A percentile compares a stretch with the other conserved stretches of the same genome.
phyloP scores from a whole-genome alignment of 2,797 vertebrate genomes.

The Trachurus trachurus region DNA sequence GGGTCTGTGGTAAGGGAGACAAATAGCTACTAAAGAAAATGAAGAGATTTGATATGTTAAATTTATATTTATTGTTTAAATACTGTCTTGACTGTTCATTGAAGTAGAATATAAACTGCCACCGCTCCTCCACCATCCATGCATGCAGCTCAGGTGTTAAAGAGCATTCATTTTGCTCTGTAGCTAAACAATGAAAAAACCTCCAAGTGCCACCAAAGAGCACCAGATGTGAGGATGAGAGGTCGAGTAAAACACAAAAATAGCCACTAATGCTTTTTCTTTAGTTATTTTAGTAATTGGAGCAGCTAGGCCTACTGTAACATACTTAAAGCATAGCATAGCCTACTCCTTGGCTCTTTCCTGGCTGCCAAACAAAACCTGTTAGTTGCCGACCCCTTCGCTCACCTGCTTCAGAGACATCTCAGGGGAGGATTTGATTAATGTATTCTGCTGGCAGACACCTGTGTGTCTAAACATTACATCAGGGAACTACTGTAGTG shows the following conservation, averaged over 20 bases:
- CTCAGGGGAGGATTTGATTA: conserved; percentile 71
- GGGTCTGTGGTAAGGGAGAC: too few relatives aligned
- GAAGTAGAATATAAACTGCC: neutral
- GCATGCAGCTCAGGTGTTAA: neutral
- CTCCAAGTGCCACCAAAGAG: neutral
- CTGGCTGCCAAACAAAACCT: conserved; percentile 7
- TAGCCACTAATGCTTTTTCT: neutral
- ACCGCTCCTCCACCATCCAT: too few relatives aligned
- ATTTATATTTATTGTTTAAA: neutral
- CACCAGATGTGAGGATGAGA: neutral
- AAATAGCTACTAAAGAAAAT: neutral
- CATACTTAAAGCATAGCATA: too few relatives aligned
- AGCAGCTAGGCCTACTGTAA: neutral
- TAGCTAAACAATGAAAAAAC: neutral
- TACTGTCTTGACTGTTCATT: neutral
- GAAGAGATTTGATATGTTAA: neutral
- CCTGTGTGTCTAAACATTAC: conserved; percentile 56
- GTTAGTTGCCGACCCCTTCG: neutral
- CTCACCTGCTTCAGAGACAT: conserved; percentile 11
- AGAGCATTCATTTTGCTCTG: neutral
- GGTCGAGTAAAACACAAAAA: neutral
- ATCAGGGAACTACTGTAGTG: conserved; percentile 3
- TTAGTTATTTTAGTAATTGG: conserved; percentile 7
- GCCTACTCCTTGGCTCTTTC: conserved; percentile 4
- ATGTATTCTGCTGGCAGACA: conserved; percentile 54